Evolutionary conservation across 2,888 invertebrate genomes (phyloP), one percentile per base, ranked within the genome.

Genomic region (Aspidapion aeneum): DNA sequence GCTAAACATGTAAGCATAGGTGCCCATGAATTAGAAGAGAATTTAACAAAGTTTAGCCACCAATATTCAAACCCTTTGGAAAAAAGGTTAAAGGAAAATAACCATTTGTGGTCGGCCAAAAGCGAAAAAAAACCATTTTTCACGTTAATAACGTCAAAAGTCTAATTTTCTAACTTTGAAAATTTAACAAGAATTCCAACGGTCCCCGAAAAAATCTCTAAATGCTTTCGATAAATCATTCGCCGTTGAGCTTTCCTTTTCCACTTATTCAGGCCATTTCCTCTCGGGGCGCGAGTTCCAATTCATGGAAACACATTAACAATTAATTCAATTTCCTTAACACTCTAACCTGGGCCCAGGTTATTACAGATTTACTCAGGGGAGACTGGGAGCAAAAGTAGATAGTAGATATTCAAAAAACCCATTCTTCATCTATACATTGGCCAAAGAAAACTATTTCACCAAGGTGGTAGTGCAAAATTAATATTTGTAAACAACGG

Each of bases 291-390:
- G 22, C 58, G 58, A 48, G 57, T 62, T 58, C 52, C 62, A 22
- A 72, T 73, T 71, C 70, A 72, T 71, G 69, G 68, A 59, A 69
- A 70, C 70, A 67, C 71, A 72, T 71, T 72, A 72, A 66, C 70
- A 65, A 71, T 71, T 72, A 70, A 72, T 72, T 70, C 69, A 70
- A 72, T 73, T 73, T 70, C 64, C 67, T 63, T n/a, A n/a, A n/a
- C 60, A 65, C 56, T 58, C 58, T 63, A 64, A 56, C 60, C 61
- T 57, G 60, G 57, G n/a, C n/a, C 57, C 49, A 50, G 58, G 55
- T 54, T 52, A 52, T 21, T 35, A 19, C 55, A 49, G 58, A 55
- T 52, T 60, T 60, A 49, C 55, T 21, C 65, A 64, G 64, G 62
- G 48, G 64, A 60, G 62, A 67, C 3, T 12, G 35, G 35, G 35